Evolutionary conservation across 2,888 invertebrate genomes (phyloP).

Genomic region (Drosophila aldrichi): DNA sequence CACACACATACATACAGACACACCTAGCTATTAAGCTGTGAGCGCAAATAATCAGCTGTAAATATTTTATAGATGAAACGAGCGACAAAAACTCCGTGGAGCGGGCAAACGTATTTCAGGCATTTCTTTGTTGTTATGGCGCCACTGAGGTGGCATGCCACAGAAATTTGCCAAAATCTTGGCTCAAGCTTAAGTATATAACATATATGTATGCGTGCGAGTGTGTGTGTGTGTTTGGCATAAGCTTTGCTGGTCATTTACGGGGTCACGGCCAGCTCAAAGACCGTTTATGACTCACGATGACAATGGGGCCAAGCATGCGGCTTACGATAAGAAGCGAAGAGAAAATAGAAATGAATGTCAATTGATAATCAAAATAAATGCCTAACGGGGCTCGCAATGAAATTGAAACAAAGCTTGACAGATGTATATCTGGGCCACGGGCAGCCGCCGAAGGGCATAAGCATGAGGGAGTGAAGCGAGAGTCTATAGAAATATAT

Average conservation of each 20-base stretch:
- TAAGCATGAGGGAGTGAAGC: neutral
- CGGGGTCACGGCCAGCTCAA: slow-evolving; percentile 27
- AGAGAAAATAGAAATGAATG: slow-evolving; percentile 84
- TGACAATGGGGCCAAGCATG: slow-evolving; percentile 30
- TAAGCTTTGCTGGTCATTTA: slow-evolving; percentile 63
- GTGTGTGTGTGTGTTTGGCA: slow-evolving; percentile 1
- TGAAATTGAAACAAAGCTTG: slow-evolving; percentile 16
- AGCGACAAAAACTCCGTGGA: slow-evolving; percentile 45
- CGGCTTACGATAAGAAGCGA: slow-evolving; percentile 75
- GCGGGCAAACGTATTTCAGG: slow-evolving; percentile 37
- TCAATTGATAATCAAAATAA: slow-evolving; percentile 85
- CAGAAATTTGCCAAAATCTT: slow-evolving; percentile 34
- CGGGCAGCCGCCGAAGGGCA: neutral
- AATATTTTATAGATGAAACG: slow-evolving; percentile 69
- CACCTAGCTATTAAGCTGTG: slow-evolving; percentile 37
- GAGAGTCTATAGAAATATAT: neutral
- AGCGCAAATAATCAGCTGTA: slow-evolving; percentile 71
- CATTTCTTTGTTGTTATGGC: slow-evolving; percentile 37
- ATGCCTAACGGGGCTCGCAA: slow-evolving; percentile 64
- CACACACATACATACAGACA: slow-evolving; percentile 10
- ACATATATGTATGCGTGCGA: slow-evolving; percentile 6
- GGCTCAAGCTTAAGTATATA: slow-evolving; percentile 39
- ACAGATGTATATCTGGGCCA: neutral
- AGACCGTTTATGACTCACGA: slow-evolving; percentile 5
- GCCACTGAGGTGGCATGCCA: slow-evolving; percentile 54